Evolutionary conservation across 1,140 invertebrate genomes (phyloP).

Genomic region (Aradophagus sp.): DNA sequence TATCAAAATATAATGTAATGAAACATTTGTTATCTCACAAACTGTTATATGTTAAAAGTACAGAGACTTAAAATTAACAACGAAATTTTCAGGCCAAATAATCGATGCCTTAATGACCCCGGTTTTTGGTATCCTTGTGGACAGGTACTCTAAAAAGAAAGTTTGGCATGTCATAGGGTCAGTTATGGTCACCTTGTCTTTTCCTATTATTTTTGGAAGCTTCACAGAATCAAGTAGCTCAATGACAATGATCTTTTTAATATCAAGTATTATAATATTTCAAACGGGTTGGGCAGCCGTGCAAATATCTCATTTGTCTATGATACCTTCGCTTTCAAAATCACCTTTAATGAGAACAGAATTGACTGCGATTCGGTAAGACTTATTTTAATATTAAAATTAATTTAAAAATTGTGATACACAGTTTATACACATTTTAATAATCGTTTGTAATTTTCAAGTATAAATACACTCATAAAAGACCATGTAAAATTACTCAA

Average conservation of each 20-base stretch:
- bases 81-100: conserved; percentile 83
- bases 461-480: too few species aligned
- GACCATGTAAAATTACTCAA: too few species aligned
- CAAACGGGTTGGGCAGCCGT: conserved; percentile 93
- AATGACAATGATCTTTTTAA: conserved; percentile 76
- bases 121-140: conserved; percentile 88
- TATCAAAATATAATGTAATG: too few species aligned
- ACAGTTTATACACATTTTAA: too few species aligned
- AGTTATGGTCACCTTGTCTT: conserved; percentile 78
- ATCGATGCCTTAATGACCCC: conserved; percentile 91
- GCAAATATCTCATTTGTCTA: conserved; percentile 92
- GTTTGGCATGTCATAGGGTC: conserved; percentile 91
- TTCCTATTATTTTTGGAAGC: conserved; percentile 88
- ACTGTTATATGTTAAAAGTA: too few species aligned
- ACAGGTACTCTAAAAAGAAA: conserved; percentile 84
- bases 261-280: conserved; percentile 86
- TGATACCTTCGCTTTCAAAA: conserved; percentile 87
- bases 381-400: too few species aligned
- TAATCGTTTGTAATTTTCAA: too few species aligned
- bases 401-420: too few species aligned
- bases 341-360: conserved; percentile 82
- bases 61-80: too few species aligned
- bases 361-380: conserved; percentile 85
- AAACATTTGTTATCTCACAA: too few species aligned
- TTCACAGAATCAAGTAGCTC: conserved; percentile 75